Evolutionary conservation across 2,113 vertebrate genomes (phyloP).

Genomic region (Seriola dumerili): DNA sequence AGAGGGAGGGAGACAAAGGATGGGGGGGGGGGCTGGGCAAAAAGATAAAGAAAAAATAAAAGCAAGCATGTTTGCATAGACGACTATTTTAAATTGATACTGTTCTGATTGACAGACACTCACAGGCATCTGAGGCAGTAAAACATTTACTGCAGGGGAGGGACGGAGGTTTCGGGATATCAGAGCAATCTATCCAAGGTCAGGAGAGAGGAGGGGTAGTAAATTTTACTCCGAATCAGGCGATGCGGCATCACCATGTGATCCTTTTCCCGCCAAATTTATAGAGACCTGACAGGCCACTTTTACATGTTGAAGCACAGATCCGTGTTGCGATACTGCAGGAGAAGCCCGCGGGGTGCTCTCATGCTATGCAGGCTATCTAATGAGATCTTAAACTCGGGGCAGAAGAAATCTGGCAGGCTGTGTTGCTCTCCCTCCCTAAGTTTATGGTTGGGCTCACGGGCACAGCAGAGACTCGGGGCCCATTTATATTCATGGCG

Average conservation of each 20-base stretch:
- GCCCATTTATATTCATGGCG: conserved; percentile 76
- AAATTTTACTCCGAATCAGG: conserved; percentile 51
- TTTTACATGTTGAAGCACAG: neutral
- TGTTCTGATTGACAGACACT: conserved; percentile 46
- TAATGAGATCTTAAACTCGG: conserved; percentile 52
- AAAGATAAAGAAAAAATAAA: neutral
- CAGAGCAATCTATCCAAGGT: conserved; percentile 73
- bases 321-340: neutral
- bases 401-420: conserved; percentile 26
- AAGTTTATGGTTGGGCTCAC: conserved; percentile 66
- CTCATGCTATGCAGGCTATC: neutral
- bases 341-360: neutral
- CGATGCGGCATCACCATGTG: conserved; percentile 36
- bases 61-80: neutral
- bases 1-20: neutral
- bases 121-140: conserved; percentile 47
- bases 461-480: conserved; percentile 56
- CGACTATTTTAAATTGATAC: conserved; percentile 9
- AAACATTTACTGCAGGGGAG: conserved; percentile 51
- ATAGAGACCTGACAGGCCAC: conserved; percentile 22
- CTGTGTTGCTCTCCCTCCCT: conserved; percentile 14
- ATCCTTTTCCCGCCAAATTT: conserved; percentile 43
- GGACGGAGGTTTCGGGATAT: conserved; percentile 24
- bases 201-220: conserved; percentile 46
- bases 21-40: neutral